Evolutionary conservation across 1,140 invertebrate genomes (phyloP).

Genomic region (Ceratosolen solmsi): DNA sequence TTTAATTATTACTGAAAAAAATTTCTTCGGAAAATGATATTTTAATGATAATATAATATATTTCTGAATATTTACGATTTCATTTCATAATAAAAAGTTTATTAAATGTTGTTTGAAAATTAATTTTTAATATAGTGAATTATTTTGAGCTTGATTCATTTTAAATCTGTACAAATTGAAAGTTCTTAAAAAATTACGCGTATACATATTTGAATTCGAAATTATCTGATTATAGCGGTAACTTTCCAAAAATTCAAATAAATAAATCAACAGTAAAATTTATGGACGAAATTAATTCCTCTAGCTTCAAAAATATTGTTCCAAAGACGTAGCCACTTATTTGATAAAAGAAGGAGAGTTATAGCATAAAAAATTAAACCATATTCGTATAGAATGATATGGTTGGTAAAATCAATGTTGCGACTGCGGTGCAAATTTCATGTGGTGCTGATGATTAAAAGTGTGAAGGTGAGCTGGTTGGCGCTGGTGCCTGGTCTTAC

Average conservation of each 20-base stretch:
- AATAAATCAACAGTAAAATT: background rate
- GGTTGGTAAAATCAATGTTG: conserved; percentile 43
- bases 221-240: background rate
- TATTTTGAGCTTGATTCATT: background rate
- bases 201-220: background rate
- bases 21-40: too few species aligned
- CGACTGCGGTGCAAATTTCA: conserved; percentile 55
- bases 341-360: conserved; percentile 17
- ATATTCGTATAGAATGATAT: conserved; percentile 32
- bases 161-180: background rate
- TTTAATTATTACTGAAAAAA: too few species aligned
- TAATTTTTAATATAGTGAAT: too few species aligned
- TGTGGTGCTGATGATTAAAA: conserved; percentile 68
- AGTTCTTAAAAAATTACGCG: background rate
- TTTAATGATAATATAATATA: too few species aligned
- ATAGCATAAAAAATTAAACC: conserved; percentile 26
- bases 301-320: background rate
- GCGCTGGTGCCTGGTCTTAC: conserved; percentile 67
- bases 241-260: background rate
- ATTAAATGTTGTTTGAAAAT: too few species aligned
- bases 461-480: conserved; percentile 63
- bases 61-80: too few species aligned
- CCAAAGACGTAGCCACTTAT: conserved; percentile 2
- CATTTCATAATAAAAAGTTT: too few species aligned
- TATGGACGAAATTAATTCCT: background rate